Base-by-base conservation (phyloP, 2,113 vertebrate genomes). In the Conger conger region DNA sequence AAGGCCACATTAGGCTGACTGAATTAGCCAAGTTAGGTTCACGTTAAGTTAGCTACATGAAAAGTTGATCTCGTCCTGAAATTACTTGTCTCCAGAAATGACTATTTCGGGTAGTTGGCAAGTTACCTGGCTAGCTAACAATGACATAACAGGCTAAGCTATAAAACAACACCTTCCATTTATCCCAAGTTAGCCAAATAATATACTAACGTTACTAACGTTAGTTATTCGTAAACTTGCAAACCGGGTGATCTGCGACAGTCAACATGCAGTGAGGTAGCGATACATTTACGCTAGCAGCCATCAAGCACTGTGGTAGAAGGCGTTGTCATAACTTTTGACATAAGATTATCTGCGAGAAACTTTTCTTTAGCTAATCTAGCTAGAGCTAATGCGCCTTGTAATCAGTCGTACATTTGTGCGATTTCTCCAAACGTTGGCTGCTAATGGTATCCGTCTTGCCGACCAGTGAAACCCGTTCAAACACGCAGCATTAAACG, bases 311-410 rank as follows among this genome's bases (percentile, higher is more conserved):
- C 57, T 63, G 18, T 63, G 57, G 57, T 27, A 27, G 20, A 23
- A 63, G 57, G 23, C 57, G 57, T 63, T 63, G 57, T 27, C 57
- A 63, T 2, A n/a, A n/a, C n/a, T n/a, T n/a, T n/a, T n/a, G n/a
- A n/a, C n/a, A n/a, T n/a, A n/a, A n/a, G n/a, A 2, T 57, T 63
- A 18, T 8, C 68, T 9, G 3, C 27, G n/a, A n/a, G n/a, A 13
- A 73, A 73, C n/a, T 73, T 73, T 73, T 73, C 68, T 73, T 73
- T n/a, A 73, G n/a, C n/a, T n/a, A n/a, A n/a, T n/a, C n/a, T n/a
- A n/a, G n/a, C n/a, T n/a, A n/a, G n/a, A n/a, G n/a, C n/a, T n/a
- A n/a, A 73, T 73, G 68, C n/a, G n/a, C 13, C n/a, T n/a, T n/a
- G n/a, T n/a, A n/a, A n/a, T n/a, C n/a, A n/a, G n/a, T n/a, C n/a